These are phyloP conservation scores for Nothocercus julius DNA, from an alignment of 2,113 vertebrate genomes.

Conservation along the genomic window DNA sequence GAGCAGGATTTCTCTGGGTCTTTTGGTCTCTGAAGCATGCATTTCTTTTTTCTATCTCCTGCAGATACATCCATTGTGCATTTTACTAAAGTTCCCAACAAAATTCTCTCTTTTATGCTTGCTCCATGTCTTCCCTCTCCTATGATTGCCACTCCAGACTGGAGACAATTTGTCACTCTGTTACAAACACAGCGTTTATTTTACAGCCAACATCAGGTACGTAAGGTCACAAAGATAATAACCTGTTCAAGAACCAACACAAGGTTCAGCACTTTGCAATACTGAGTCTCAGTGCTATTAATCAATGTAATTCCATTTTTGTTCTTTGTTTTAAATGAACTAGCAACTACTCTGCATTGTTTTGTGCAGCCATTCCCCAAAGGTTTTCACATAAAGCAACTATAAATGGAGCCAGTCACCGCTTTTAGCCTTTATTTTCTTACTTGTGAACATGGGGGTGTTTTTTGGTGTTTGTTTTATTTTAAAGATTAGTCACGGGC, in stretches of 20 bases:
- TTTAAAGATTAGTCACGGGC: not conserved
- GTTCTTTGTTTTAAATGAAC: not conserved
- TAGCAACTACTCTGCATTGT: not conserved
- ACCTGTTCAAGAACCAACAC: not conserved
- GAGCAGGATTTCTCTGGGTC: not conserved
- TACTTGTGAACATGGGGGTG: not conserved
- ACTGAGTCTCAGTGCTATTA: not conserved
- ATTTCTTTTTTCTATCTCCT: not conserved
- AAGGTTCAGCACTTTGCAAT: not conserved
- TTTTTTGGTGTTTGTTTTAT: not conserved
- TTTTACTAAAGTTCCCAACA: not conserved
- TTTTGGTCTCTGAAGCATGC: not conserved
- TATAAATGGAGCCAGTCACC: not conserved
- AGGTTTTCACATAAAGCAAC: not conserved
- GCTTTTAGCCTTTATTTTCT: not conserved
- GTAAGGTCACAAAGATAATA: not conserved
- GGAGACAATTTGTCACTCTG: not conserved
- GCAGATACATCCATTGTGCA: not conserved
- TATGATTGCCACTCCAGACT: not conserved
- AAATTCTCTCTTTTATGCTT: not conserved
- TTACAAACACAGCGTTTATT: not conserved
- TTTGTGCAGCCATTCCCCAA: not conserved
- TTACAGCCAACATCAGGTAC: not conserved
- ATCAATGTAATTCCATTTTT: rapidly evolving
- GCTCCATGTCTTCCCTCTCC: not conserved